Base-by-base conservation (phyloP, 2,113 vertebrate genomes). In the Bubo scandiacus region DNA sequence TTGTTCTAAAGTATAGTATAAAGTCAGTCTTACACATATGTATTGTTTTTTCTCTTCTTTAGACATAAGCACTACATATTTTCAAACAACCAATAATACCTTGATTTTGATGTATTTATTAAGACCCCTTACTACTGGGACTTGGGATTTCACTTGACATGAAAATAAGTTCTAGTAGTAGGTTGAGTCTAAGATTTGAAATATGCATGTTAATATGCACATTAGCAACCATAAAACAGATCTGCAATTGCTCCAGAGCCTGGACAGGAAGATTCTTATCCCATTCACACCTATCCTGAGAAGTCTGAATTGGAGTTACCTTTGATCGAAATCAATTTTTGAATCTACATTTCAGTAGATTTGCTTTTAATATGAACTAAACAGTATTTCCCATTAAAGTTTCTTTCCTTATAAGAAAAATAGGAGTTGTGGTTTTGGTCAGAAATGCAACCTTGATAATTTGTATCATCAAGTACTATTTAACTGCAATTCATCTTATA, bases 351-450 rank as follows among this genome's bases (percentile, higher is more conserved):
- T 91, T 92, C 65, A 59, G 27, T 58, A 36, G 34, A 67, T 30
- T 83, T 77, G 4, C 17, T 94, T 71, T 79, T 73, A 52, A 57
- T 57, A 77, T 12, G 8, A 4, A 47, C 1, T 16, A 65, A 79
- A 11, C 5, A 30, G 6, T 13, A 45, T 42, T 75, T 71, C 57
- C 61, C 9, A 1, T 58, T 25, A 42, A 62, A 86, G 12, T 42
- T 66, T 83, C 9, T 70, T 83, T 81, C 26, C 27, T 49, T 58
- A 32, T 67, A 26, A 66, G 30, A 66, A 81, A 83, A 43, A 58
- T 1, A 26, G 1, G 11, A 77, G 6, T 12, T 38, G 10, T 0
- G 1, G 3, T 11, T 89, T 83, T 70, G 5, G 27, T 40, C 7
- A 36, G 36, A 87, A 87, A 19, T 17, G 20, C 5, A 62, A 14